phyloP scores from a whole-genome alignment of 2,888 invertebrate genomes.

The Drosophila anomalata region DNA sequence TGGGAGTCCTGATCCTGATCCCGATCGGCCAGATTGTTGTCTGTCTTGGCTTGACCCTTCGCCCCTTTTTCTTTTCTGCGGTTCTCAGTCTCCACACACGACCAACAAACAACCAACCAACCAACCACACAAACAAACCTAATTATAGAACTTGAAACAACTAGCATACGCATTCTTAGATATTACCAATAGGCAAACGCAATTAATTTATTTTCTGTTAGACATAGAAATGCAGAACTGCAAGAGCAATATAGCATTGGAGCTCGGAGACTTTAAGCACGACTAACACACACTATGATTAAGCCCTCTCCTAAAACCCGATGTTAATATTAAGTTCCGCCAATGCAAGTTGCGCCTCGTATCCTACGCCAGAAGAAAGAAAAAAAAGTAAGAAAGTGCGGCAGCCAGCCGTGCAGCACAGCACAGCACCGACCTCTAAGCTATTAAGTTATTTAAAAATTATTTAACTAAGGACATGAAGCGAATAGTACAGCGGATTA shows the following conservation, averaged over 20 bases:
- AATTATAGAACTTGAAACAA: slow-evolving; percentile 22
- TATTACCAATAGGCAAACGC: slow-evolving; percentile 28
- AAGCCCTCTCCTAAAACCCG: slow-evolving; percentile 21
- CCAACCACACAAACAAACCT: slow-evolving; percentile 9
- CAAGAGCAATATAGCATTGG: slow-evolving; percentile 1
- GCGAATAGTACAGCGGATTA: neutral
- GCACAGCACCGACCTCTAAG: slow-evolving; percentile 46
- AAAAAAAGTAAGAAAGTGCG: neutral
- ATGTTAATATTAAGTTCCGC: slow-evolving; percentile 65
- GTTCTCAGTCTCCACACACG: slow-evolving; percentile 8
- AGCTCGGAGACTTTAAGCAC: slow-evolving; percentile 23
- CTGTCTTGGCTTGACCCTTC: neutral
- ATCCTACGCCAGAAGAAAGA: slow-evolving; percentile 17
- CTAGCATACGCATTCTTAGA: slow-evolving; percentile 36
- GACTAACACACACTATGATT: slow-evolving; percentile 15
- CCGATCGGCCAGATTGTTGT: slow-evolving; percentile 13
- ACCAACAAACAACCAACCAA: slow-evolving; percentile 1
- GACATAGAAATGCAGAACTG: slow-evolving; percentile 6
- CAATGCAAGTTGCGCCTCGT: slow-evolving; percentile 21
- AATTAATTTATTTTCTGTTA: slow-evolving; percentile 38
- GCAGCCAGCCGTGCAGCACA: slow-evolving; percentile 1
- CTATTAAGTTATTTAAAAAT: slow-evolving; percentile 44
- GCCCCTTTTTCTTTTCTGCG: slow-evolving; percentile 14
- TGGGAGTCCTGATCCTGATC: slow-evolving; percentile 6
- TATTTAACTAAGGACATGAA: slow-evolving; percentile 1